A percentile compares a stretch with the other conserved stretches of the same genome.
These are phyloP conservation scores for Sinonovacula constricta DNA, from an alignment of 1,140 invertebrate genomes.

Conservation along the genomic window DNA sequence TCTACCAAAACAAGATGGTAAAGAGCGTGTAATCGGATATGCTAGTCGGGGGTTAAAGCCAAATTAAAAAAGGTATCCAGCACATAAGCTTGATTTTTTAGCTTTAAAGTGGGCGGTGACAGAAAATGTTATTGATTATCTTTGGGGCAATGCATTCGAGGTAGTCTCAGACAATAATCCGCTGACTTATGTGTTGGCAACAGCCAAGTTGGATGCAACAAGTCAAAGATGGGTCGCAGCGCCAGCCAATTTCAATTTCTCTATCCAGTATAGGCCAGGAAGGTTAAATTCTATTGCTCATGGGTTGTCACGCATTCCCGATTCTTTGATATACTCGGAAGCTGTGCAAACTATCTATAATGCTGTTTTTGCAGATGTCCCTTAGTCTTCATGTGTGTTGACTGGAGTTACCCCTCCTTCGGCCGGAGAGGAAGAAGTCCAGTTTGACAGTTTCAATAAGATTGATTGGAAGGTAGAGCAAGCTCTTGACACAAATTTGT, in stretches of 20 bases:
- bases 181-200: conserved; percentile 25
- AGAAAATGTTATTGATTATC: conserved; percentile 56
- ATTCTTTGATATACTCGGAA: not conserved
- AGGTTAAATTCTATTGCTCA: conserved; percentile 34
- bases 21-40: conserved; percentile 9
- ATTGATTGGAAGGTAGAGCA: not conserved
- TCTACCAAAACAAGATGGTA: conserved; percentile 32
- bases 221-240: conserved; percentile 36
- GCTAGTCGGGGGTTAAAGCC: conserved; percentile 29
- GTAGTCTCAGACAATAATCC: conserved; percentile 46
- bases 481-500: not conserved
- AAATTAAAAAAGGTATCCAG: conserved; percentile 31
- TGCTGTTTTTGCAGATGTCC: not conserved
- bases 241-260: conserved; percentile 29
- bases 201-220: conserved; percentile 44
- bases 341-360: not conserved
- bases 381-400: too few species aligned
- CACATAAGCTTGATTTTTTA: conserved; percentile 40
- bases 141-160: conserved; percentile 33
- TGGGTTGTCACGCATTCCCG: not conserved
- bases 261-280: conserved; percentile 9
- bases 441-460: not conserved
- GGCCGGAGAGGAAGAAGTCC: not conserved
- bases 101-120: conserved; percentile 46
- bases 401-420: not conserved